Conservation (phyloP, 1,140 invertebrate genomes). For the Cryptotermes secundus region DNA sequence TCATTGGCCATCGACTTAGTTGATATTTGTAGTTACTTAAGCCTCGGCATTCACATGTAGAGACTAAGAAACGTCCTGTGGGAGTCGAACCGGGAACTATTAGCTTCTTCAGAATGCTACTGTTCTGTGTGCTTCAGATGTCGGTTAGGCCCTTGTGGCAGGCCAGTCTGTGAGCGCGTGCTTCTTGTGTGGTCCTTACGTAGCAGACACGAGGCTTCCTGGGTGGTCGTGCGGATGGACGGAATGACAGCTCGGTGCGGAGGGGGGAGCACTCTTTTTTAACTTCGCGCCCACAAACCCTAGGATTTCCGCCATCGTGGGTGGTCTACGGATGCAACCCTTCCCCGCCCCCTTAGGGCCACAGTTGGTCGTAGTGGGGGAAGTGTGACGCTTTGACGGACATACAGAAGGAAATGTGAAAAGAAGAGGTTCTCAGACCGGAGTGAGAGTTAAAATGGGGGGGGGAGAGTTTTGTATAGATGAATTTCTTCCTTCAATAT, state of each 20-base stretch:
- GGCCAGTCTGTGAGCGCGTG: neutral
- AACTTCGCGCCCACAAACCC: constrained; percentile 16
- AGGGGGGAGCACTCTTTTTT: neutral
- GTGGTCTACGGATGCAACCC: neutral
- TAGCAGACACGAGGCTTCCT: neutral
- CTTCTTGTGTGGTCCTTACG: neutral
- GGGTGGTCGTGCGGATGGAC: neutral
- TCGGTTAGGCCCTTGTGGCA: constrained; percentile 15
- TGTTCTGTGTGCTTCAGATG: neutral
- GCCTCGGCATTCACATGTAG: no score
- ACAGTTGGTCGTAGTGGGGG: neutral
- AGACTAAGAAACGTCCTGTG: no score
- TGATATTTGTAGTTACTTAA: no score
- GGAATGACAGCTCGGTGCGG: neutral
- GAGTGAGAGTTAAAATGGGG: no score
- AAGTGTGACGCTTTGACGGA: neutral
- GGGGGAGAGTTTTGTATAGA: no score
- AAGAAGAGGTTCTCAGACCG: no score
- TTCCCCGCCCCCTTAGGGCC: neutral
- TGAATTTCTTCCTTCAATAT: no score
- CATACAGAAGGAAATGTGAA: neutral
- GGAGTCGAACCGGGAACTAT: no score
- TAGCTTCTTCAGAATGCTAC: neutral
- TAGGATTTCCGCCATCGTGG: constrained; percentile 17
- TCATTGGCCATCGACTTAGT: no score